These are phyloP conservation scores for Desoria tigrina DNA, from an alignment of 2,888 invertebrate genomes.

Conservation along the genomic window DNA sequence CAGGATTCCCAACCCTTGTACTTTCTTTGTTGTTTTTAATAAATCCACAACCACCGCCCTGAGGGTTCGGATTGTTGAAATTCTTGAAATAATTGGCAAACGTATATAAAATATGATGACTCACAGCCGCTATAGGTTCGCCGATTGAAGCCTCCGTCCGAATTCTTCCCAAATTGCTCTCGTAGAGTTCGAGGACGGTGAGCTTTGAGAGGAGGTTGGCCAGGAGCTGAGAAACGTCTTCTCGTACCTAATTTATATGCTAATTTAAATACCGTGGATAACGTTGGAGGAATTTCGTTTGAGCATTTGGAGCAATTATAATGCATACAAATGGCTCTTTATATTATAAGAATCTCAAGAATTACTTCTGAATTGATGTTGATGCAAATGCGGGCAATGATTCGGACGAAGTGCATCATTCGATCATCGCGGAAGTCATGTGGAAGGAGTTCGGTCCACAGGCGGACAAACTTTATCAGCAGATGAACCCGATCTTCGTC, in stretches of 20 bases:
- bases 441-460: constrained; percentile 95
- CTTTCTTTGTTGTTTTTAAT: no score
- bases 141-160: constrained; percentile 48
- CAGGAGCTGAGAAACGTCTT: constrained; percentile 78
- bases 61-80: no score
- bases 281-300: no score
- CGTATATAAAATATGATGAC: no score
- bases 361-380: background rate
- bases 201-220: constrained; percentile 83
- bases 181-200: constrained; percentile 85
- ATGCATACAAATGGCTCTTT: constrained; percentile 11
- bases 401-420: constrained; percentile 87
- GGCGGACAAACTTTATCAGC: constrained; percentile 62
- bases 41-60: no score
- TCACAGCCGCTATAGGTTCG: constrained; percentile 48
- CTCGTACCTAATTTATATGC: no score
- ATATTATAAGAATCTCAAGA: constrained; percentile 16
- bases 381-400: constrained; percentile 78
- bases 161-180: constrained; percentile 72
- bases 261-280: no score
- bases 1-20: no score
- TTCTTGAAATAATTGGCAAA: no score
- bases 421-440: constrained; percentile 77
- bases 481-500: constrained; percentile 67
- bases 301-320: no score